These are phyloP conservation scores for Cuniculus paca DNA, from an alignment of 2,797 vertebrate species.

Conservation along the genomic window DNA sequence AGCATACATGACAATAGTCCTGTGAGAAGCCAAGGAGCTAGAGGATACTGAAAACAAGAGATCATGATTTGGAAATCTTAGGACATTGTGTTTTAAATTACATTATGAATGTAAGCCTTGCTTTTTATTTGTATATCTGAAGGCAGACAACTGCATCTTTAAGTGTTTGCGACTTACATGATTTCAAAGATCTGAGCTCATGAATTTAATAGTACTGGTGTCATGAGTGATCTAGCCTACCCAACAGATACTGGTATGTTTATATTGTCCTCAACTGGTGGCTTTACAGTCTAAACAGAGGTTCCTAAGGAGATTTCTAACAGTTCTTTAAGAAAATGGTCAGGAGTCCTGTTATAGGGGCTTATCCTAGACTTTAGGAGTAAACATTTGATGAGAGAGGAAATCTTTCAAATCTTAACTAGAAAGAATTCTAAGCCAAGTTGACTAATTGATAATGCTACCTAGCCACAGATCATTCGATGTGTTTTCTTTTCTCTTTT, in stretches of 20 bases:
- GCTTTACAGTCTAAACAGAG: constrained; percentile 45
- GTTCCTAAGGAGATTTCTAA: constrained; percentile 48
- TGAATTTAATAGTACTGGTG: constrained; percentile 42
- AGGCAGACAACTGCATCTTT: constrained; percentile 59
- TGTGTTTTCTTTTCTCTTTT: constrained; percentile 37
- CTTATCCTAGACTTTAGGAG: constrained; percentile 37
- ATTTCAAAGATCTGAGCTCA: constrained; percentile 62
- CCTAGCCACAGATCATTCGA: constrained; percentile 53
- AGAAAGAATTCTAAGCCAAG: constrained; percentile 59
- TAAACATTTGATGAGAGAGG: constrained; percentile 65
- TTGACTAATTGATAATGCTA: constrained; percentile 66
- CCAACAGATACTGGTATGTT: neutral
- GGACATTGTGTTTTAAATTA: constrained; percentile 77
- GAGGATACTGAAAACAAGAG: constrained; percentile 75
- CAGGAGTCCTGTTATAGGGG: constrained; percentile 28
- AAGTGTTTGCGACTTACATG: constrained; percentile 24
- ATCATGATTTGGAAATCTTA: constrained; percentile 80
- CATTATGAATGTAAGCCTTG: constrained; percentile 82
- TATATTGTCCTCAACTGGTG: constrained; percentile 9
- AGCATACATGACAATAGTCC: constrained; percentile 1
- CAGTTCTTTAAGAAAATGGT: constrained; percentile 55
- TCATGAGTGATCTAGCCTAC: constrained; percentile 15
- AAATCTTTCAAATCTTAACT: constrained; percentile 60
- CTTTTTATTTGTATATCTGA: constrained; percentile 69
- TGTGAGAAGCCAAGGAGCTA: constrained; percentile 62